Conservation (phyloP, 2,888 invertebrate genomes). For the Linnaemya tessellans region DNA sequence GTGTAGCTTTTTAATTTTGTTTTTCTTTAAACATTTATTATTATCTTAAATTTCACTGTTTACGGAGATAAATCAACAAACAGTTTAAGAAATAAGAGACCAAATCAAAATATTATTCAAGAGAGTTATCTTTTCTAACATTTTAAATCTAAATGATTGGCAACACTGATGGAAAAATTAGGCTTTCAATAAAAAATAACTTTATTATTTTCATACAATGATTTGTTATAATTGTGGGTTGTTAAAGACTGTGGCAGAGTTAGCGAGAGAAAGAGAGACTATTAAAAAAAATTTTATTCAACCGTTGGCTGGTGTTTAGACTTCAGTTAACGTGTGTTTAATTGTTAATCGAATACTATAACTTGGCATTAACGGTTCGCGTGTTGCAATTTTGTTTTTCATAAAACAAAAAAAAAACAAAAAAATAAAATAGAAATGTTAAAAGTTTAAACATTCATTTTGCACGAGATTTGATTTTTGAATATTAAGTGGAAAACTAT, state of each 20-base stretch:
- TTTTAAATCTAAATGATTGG: slow-evolving; percentile 25
- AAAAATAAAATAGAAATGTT: slow-evolving; percentile 47
- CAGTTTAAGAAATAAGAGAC: slow-evolving; percentile 32
- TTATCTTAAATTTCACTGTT: slow-evolving; percentile 60
- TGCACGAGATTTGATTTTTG: slow-evolving; percentile 39
- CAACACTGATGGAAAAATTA: slow-evolving; percentile 32
- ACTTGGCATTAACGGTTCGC: slow-evolving; percentile 73
- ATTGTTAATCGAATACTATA: slow-evolving; percentile 74
- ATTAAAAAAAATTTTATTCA: slow-evolving; percentile 39
- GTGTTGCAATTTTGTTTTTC: slow-evolving; percentile 64
- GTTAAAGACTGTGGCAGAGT: slow-evolving; percentile 29
- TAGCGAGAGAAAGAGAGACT: slow-evolving; percentile 23
- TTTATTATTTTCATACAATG: slow-evolving; percentile 10
- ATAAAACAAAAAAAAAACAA: slow-evolving; percentile 33
- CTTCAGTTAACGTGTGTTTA: slow-evolving; percentile 70
- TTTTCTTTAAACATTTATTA: slow-evolving; percentile 1
- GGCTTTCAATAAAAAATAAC: slow-evolving; percentile 18
- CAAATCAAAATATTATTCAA: slow-evolving; percentile 20
- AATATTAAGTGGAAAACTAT: slow-evolving; percentile 18
- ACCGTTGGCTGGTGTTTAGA: slow-evolving; percentile 61
- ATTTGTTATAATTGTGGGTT: slow-evolving; percentile 37
- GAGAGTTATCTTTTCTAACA: slow-evolving; percentile 9
- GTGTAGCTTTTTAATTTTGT: not conserved
- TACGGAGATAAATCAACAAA: slow-evolving; percentile 48
- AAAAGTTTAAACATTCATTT: slow-evolving; percentile 54